Conservation (phyloP, 2,888 invertebrate species). For the Chirona hameri region DNA sequence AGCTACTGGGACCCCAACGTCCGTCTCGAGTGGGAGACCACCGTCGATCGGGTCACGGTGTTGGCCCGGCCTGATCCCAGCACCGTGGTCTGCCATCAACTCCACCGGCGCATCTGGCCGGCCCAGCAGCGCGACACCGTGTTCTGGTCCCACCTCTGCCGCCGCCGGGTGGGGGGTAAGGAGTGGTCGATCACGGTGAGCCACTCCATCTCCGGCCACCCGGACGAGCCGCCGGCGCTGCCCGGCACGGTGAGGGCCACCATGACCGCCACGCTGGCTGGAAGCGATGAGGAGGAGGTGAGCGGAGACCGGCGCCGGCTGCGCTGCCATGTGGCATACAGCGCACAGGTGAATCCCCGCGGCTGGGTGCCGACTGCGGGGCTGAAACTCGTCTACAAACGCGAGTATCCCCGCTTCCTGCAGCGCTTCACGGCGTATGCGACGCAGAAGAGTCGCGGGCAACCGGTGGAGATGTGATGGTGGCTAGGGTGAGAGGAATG, state of each 20-base stretch:
- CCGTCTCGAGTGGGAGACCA: slow-evolving; percentile 96
- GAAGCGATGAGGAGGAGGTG: slow-evolving; percentile 43
- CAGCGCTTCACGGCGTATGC: slow-evolving; percentile 97
- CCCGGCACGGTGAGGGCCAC: slow-evolving; percentile 3
- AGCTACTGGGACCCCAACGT: slow-evolving; percentile 92
- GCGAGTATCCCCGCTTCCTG: slow-evolving; percentile 98
- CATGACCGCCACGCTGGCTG: not conserved
- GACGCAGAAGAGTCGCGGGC: slow-evolving; percentile 84
- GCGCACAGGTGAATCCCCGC: slow-evolving; percentile 83
- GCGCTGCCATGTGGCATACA: slow-evolving; percentile 51
- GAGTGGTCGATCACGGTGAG: slow-evolving; percentile 53
- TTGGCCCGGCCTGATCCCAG: slow-evolving; percentile 86
- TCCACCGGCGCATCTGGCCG: slow-evolving; percentile 97
- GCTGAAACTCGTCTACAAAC: slow-evolving; percentile 92
- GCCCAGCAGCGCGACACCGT: slow-evolving; percentile 96
- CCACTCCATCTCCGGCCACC: slow-evolving; percentile 47
- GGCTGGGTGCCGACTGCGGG: slow-evolving; percentile 99
- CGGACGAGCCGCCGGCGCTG: not conserved
- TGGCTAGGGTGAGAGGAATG: too few relatives aligned
- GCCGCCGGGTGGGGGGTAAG: slow-evolving; percentile 48
- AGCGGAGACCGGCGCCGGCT: slow-evolving; percentile 55
- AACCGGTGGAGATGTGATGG: slow-evolving; percentile 61
- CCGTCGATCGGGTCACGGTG: slow-evolving; percentile 88
- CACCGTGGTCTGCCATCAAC: slow-evolving; percentile 85
- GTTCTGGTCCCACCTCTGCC: slow-evolving; percentile 95